Evolutionary conservation across 2,797 vertebrate genomes (phyloP).

Genomic region (Hybognathus amarus): DNA sequence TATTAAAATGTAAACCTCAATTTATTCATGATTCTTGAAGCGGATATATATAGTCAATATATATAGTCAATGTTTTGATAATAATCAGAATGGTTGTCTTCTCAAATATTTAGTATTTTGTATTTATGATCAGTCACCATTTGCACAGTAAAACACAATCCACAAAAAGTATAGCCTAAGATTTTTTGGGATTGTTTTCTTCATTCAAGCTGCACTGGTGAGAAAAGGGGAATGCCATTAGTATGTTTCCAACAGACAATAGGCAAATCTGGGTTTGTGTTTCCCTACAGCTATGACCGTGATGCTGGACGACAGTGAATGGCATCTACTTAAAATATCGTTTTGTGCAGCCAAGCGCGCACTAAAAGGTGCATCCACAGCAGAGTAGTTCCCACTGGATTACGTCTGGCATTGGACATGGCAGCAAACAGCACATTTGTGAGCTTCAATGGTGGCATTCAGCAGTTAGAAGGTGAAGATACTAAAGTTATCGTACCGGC

Average conservation of each 20-base stretch:
- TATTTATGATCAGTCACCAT: background rate
- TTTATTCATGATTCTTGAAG: background rate
- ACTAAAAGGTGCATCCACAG: background rate
- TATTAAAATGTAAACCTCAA: background rate
- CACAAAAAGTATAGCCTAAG: background rate
- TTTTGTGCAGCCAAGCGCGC: conserved; percentile 44
- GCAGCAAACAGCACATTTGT: conserved; percentile 50
- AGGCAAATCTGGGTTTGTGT: conserved; percentile 37
- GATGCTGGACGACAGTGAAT: conserved; percentile 70
- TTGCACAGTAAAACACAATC: background rate
- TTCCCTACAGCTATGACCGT: conserved; percentile 69
- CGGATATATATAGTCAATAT: too few relatives aligned
- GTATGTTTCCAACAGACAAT: background rate
- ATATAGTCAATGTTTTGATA: background rate
- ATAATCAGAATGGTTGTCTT: background rate
- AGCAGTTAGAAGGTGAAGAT: conserved; percentile 72
- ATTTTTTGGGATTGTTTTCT: background rate
- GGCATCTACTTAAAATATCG: conserved; percentile 73
- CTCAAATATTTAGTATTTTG: background rate
- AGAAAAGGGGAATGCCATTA: background rate
- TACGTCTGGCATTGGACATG: conserved; percentile 14
- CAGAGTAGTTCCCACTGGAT: conserved; percentile 12
- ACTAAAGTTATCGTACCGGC: conserved; percentile 71
- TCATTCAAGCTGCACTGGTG: background rate
- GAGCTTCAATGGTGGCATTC: conserved; percentile 72